These are phyloP conservation scores for Caenorhabditis virilis DNA, from an alignment of 2,888 invertebrate species.

Conservation along the genomic window DNA sequence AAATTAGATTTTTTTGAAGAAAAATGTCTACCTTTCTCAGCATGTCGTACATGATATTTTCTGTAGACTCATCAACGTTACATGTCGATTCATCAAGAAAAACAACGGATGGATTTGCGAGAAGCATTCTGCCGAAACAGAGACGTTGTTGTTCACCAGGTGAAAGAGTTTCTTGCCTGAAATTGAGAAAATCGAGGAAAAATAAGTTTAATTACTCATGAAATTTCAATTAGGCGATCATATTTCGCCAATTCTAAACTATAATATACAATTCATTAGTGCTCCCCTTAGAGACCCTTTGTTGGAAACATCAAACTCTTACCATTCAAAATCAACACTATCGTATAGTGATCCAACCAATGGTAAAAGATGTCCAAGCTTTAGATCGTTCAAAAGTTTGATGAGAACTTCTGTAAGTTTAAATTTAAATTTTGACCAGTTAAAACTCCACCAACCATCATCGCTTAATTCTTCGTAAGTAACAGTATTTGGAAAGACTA, in stretches of 20 bases:
- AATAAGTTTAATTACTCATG: no score
- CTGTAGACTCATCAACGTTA: slow-evolving; percentile 72
- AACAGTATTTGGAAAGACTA: slow-evolving; percentile 21
- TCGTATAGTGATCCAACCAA: slow-evolving; percentile 69
- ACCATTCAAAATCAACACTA: slow-evolving; percentile 72
- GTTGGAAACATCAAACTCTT: slow-evolving; percentile 29
- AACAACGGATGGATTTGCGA: slow-evolving; percentile 76
- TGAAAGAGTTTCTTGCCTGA: slow-evolving; percentile 79
- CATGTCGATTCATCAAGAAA: slow-evolving; percentile 95
- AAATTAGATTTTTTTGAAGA: no score
- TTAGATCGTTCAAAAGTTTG: slow-evolving; percentile 67
- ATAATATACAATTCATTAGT: no score
- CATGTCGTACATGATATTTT: slow-evolving; percentile 42
- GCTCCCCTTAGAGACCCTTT: neutral
- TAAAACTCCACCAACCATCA: no score
- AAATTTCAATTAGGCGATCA: no score
- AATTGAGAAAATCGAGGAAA: neutral
- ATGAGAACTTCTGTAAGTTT: slow-evolving; percentile 55
- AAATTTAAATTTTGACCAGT: no score
- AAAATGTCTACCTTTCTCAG: slow-evolving; percentile 27
- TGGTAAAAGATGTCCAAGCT: slow-evolving; percentile 62
- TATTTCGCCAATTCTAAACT: no score
- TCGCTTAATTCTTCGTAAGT: no score
- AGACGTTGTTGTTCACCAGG: slow-evolving; percentile 96
- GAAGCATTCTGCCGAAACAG: slow-evolving; percentile 91